phyloP scores from a whole-genome alignment of 92 coral and sea anemone genomes.

The Zoanthus sansibaricus region DNA sequence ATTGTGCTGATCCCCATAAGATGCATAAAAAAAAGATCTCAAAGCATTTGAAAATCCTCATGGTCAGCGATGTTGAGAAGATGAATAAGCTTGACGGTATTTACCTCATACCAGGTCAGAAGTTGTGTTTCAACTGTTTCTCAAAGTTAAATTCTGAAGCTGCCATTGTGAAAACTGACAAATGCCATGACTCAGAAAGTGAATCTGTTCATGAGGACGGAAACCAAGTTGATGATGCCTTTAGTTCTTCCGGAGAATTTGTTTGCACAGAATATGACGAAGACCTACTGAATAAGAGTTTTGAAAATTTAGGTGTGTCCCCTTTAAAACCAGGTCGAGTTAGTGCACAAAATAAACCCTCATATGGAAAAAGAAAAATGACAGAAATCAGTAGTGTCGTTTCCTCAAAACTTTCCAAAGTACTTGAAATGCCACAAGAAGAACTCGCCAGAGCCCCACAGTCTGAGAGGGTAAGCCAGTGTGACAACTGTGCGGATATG shows the following conservation, averaged over 20 bases:
- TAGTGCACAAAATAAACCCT: slow-evolving; percentile 11
- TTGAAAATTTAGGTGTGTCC: neutral
- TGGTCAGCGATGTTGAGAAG: neutral
- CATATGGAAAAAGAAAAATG: slow-evolving; percentile 15
- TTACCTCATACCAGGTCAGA: slow-evolving; percentile 17
- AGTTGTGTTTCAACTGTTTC: slow-evolving; percentile 22
- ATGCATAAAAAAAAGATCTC: slow-evolving; percentile 13
- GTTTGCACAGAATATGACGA: slow-evolving; percentile 15
- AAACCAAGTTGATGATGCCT: slow-evolving; percentile 16
- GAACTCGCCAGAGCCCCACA: slow-evolving; percentile 2
- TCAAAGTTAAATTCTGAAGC: slow-evolving; percentile 11
- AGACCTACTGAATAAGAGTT: slow-evolving; percentile 18
- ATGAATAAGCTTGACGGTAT: neutral
- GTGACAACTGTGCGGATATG: slow-evolving; percentile 18
- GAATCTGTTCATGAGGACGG: slow-evolving; percentile 13
- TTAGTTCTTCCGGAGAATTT: slow-evolving; percentile 15
- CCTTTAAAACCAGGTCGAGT: slow-evolving; percentile 23
- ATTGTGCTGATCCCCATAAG: slow-evolving; percentile 3
- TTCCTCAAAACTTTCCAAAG: slow-evolving; percentile 32
- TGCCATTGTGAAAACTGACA: slow-evolving; percentile 12
- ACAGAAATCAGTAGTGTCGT: slow-evolving; percentile 4
- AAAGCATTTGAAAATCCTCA: slow-evolving; percentile 14
- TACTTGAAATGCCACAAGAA: slow-evolving; percentile 17
- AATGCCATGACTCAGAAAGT: slow-evolving; percentile 8
- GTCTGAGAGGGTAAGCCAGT: slow-evolving; percentile 14